Base-by-base conservation (phyloP, 2,113 vertebrate species). In the Neotragus moschatus region DNA sequence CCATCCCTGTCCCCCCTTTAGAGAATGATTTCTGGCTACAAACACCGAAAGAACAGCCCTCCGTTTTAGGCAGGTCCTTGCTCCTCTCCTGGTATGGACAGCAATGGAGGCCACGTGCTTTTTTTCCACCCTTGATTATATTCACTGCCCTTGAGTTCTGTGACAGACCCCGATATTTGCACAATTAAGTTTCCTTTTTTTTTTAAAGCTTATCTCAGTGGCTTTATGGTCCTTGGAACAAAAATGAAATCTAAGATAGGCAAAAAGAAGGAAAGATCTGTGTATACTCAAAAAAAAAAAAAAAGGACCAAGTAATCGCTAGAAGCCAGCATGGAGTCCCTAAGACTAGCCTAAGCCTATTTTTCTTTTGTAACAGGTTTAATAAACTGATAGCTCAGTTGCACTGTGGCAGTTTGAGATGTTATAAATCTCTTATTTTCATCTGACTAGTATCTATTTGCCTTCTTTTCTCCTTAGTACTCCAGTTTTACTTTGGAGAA, bases 201-300 rank as follows among this genome's bases (percentile, higher is more conserved):
- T 33, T 56, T 80, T 81, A 87, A 73, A 97, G 84, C 70, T 94
- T 97, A 97, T 97, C 75, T 95, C 75, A 92, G 58, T 92, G 60
- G 80, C 55, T 85, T 93, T 94, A 77, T 23, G 45, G 85, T 51
- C 94, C 75, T 92, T 90, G 81, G 87, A 92, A 96, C 26, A 14
- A 93, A 93, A 96, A 84, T 91, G 84, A 91, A 96, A 88, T 93
- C 66, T 84, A 86, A 84, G 93, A 87, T 36, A 87, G 79, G 45
- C 56, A 84, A 84, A 73, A 47, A 88, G 77, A 87, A 86, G 45
- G 53, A 88, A 96, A 94, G 90, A 94, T 94, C 66, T 53, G 23
- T 49, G 21, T 19, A n/a, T 51, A 81, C 58, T 75, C 63, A 95
- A 55, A 85, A 84, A 63, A 56, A 26, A 56, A 30, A 30, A 33